Base-by-base conservation (phyloP, 2,113 vertebrate species). In the Dicrurus megarhynchus region DNA sequence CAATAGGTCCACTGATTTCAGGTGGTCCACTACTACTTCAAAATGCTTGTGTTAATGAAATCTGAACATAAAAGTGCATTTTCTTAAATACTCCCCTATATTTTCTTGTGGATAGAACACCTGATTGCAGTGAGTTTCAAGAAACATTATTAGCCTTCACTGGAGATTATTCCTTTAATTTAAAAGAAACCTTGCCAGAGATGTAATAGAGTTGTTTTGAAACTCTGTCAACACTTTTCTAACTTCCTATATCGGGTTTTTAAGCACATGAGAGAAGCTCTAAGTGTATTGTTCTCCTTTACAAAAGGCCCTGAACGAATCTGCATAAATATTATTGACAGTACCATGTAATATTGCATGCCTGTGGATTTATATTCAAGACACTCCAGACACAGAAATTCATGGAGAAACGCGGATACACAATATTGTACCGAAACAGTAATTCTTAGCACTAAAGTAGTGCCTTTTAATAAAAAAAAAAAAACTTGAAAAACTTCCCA, bases 371-470 rank as follows among this genome's bases (percentile, higher is more conserved):
- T 59, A 52, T 89, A 70, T n/a, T 21, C 39, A 47, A 81, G 68
- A 81, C 50, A 63, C 21, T 70, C 20, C 27, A 67, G 37, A 30
- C 35, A 70, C 13, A 86, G 5, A n/a, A 86, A 92, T 65, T 15
- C 0, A 0, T 42, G 42, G 35, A 65, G 37, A 84, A 88, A 49
- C 7, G 55, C 7, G 22, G 55, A 52, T 44, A 67, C 0, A 0
- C 6, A 85, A 24, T 22, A 23, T 23, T 6, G 3, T 44, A 50
- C 11, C 59, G 65, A 80, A 30, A 0, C 6, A 30, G 4, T 10
- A 77, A 83, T 26, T 13, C 7, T 78, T 68, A 52, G 26, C 22
- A 52, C 8, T 75, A 56, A 56, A 0, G 0, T 37, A 55, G 16
- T 46, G 8, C 0, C 9, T 89, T 78, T 57, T 26, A 92, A 10